These are phyloP conservation scores for Hemitrygon akajei DNA, from an alignment of 2,797 vertebrate species.

Conservation along the genomic window DNA sequence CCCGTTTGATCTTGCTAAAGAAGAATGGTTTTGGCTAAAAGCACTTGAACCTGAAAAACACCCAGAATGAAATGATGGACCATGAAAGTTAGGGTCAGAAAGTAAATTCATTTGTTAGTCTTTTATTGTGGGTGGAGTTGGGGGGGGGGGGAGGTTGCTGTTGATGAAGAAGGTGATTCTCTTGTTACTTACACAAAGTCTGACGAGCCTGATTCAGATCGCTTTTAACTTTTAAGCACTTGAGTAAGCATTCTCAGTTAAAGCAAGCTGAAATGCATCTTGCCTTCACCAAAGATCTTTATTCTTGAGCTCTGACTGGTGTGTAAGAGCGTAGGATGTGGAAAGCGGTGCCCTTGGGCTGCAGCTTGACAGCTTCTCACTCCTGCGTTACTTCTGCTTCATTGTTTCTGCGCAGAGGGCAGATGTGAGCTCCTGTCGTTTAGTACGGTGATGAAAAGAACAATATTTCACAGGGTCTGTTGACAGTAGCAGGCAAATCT, in stretches of 20 bases:
- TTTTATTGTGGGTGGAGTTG: background rate
- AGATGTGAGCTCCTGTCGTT: background rate
- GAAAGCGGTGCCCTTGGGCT: background rate
- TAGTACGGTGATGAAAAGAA: background rate
- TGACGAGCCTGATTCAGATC: background rate
- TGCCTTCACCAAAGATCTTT: background rate
- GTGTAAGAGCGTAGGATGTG: background rate
- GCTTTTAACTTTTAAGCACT: background rate
- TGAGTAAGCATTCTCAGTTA: background rate
- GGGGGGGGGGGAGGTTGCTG: background rate
- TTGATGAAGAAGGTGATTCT: background rate
- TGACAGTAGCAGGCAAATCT: background rate
- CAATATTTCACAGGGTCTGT: background rate
- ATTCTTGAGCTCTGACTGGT: background rate
- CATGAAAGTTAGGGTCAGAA: background rate
- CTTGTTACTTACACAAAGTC: background rate
- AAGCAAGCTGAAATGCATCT: background rate
- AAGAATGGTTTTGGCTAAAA: background rate
- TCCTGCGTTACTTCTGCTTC: background rate
- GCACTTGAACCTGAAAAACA: background rate
- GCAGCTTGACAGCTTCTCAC: background rate
- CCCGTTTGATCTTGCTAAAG: background rate
- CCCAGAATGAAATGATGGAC: background rate
- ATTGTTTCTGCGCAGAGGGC: background rate
- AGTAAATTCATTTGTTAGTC: background rate